phyloP scores from a whole-genome alignment of 2,113 vertebrate species.

The Spermophilus dauricus region DNA sequence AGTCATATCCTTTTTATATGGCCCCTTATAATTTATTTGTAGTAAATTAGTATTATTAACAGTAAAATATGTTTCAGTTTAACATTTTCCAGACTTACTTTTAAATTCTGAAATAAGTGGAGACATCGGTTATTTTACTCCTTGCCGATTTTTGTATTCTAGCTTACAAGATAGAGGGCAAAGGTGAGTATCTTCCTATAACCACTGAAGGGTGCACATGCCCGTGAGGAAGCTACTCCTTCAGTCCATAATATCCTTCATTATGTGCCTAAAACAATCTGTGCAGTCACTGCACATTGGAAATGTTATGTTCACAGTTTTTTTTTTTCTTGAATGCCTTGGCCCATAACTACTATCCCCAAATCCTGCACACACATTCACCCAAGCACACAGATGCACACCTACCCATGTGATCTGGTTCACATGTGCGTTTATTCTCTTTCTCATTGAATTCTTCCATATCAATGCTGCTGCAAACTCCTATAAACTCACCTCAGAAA shows the following conservation, averaged over 20 bases:
- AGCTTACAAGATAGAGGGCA: neutral
- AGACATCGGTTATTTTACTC: neutral
- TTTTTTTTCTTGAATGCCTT: neutral
- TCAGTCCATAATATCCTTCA: neutral
- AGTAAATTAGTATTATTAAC: neutral
- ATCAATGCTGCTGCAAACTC: neutral
- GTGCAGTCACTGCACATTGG: neutral
- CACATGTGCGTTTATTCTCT: neutral
- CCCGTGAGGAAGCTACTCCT: neutral
- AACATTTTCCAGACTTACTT: neutral
- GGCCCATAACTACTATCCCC: neutral
- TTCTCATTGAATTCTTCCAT: neutral
- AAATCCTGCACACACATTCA: neutral
- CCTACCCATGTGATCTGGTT: neutral
- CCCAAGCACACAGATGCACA: neutral
- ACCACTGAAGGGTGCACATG: neutral
- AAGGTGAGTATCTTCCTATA: neutral
- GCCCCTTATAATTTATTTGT: neutral
- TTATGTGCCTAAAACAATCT: neutral
- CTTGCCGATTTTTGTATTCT: neutral
- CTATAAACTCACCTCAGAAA: neutral
- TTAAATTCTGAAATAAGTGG: neutral
- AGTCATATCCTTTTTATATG: neutral
- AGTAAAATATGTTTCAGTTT: neutral
- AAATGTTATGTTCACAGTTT: neutral